A percentile compares a stretch with the other conserved stretches of the same genome.
Evolutionary conservation across 2,888 invertebrate species (phyloP).

Genomic region (Phymatocera aterrima): DNA sequence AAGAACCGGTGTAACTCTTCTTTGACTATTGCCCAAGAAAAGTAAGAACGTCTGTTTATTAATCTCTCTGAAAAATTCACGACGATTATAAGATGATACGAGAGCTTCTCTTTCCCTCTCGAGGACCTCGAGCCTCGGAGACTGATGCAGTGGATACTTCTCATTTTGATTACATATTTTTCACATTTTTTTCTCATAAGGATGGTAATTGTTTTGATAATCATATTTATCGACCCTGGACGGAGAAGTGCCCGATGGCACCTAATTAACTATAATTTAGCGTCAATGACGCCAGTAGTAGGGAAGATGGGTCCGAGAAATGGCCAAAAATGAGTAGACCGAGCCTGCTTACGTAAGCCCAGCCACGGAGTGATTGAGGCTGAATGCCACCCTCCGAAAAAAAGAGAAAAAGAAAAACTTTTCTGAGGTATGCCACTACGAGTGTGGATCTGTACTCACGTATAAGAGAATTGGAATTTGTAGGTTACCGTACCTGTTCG

Average conservation of each 20-base stretch:
- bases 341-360: neutral
- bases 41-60: too few species aligned
- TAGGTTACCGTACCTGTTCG: neutral
- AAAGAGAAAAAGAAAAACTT: neutral
- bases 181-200: neutral
- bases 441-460: neutral
- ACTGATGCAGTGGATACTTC: neutral
- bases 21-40: too few species aligned
- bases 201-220: neutral
- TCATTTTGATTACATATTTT: neutral
- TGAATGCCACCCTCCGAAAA: neutral
- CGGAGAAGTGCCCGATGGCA: neutral
- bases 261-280: neutral
- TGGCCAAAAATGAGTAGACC: neutral
- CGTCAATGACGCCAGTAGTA: slow-evolving; percentile 5
- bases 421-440: neutral
- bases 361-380: neutral
- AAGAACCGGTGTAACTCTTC: neutral
- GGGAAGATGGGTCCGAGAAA: neutral
- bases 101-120: too few species aligned
- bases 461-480: slow-evolving; percentile 5
- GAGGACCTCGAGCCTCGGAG: neutral
- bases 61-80: too few species aligned
- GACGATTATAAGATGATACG: too few species aligned
- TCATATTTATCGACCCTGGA: neutral